Conservation (phyloP, 2,888 invertebrate genomes). For the Acanthococcus lagerstroemiae region DNA sequence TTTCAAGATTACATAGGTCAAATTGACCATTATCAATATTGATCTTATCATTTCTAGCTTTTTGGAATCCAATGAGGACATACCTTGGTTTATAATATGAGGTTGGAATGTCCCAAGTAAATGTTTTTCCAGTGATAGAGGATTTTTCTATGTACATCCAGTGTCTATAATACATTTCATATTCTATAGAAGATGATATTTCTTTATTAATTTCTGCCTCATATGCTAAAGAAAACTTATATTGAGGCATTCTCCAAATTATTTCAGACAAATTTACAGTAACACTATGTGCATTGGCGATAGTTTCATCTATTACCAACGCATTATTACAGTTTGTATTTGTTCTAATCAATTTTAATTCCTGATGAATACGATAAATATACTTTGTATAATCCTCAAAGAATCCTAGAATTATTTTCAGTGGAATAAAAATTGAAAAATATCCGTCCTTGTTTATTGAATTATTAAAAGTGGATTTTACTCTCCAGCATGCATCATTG, state of each 20-base stretch:
- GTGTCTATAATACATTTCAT: not conserved
- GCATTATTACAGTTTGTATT: slow-evolving; percentile 12
- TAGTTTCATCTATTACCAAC: not conserved
- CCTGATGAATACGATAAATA: slow-evolving; percentile 8
- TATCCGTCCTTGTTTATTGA: not conserved
- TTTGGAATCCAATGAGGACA: slow-evolving; percentile 2
- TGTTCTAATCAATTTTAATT: slow-evolving; percentile 9
- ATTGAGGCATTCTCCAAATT: not conserved
- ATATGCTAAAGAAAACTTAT: not conserved
- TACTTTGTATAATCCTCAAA: not conserved
- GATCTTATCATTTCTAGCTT: slow-evolving; percentile 9
- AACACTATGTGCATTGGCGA: not conserved
- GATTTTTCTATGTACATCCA: not conserved
- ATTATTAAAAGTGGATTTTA: not conserved
- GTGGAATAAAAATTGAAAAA: not conserved
- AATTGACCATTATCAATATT: slow-evolving; percentile 7
- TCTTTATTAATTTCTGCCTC: not conserved
- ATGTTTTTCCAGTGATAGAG: not conserved
- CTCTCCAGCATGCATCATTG: not conserved
- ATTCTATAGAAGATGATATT: not conserved
- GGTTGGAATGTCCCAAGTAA: not conserved
- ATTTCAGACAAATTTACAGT: slow-evolving; percentile 7
- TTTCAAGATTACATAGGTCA: slow-evolving; percentile 23
- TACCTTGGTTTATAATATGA: not conserved
- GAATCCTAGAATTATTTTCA: not conserved